Percentiles rank a stretch among this genome's conserved stretches.
Conservation (phyloP, 1,140 invertebrate genomes). For the Steinernema khuongi region DNA sequence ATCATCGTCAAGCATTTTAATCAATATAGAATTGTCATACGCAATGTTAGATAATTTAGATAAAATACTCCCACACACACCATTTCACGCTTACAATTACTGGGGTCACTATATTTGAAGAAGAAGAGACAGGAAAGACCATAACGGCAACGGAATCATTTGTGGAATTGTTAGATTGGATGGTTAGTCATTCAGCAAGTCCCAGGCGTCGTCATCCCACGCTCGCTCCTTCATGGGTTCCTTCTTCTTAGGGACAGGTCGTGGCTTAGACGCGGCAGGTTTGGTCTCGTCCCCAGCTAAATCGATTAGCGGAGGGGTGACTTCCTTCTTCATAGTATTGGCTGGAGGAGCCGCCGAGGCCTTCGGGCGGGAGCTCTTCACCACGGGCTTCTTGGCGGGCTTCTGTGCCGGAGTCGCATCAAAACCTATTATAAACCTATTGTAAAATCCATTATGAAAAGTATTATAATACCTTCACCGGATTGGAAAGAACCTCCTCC, state of each 20-base stretch:
- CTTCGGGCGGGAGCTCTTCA: constrained; percentile 25
- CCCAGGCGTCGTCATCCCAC: constrained; percentile 24
- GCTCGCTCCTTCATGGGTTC: not conserved
- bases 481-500: not conserved
- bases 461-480: constrained; percentile 12
- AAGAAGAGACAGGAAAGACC: not conserved
- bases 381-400: constrained; percentile 17
- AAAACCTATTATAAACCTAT: too few species aligned
- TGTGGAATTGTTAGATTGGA: too few species aligned
- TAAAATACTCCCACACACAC: too few species aligned
- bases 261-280: not conserved
- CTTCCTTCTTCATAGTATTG: not conserved
- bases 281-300: not conserved
- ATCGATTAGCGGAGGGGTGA: constrained; percentile 22
- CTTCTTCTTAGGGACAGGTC: not conserved
- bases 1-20: too few species aligned
- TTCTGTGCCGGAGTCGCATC: too few species aligned
- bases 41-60: too few species aligned
- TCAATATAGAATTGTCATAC: too few species aligned
- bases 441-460: constrained; percentile 24
- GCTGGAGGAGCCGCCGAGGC: constrained; percentile 20
- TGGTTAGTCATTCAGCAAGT: constrained; percentile 18
- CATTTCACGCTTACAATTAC: not conserved
- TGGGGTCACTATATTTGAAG: not conserved
- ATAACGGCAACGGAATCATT: too few species aligned